phyloP scores from a whole-genome alignment of 2,797 vertebrate genomes.

The Sternarchorhynchus goeldii region DNA sequence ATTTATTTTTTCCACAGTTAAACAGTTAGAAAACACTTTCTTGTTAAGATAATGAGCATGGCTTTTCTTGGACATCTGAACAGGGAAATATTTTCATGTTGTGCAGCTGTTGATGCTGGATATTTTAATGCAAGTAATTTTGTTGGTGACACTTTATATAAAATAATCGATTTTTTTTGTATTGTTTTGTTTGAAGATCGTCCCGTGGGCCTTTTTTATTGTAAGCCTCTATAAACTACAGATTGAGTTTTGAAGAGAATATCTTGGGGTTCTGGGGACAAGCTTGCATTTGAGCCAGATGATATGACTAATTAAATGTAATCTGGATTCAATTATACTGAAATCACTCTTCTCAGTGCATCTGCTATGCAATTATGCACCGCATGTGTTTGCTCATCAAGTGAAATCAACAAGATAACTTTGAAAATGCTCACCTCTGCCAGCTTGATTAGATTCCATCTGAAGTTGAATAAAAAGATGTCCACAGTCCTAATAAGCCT shows the following conservation, averaged over 20 bases:
- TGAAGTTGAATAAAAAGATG: slow-evolving; percentile 44
- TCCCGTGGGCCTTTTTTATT: not conserved
- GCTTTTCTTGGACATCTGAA: not conserved
- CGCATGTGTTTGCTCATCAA: slow-evolving; percentile 63
- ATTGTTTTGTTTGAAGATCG: not conserved
- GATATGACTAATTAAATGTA: slow-evolving; percentile 68
- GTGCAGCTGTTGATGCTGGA: not conserved
- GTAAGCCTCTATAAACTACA: not conserved
- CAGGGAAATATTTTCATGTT: not conserved
- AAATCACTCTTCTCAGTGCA: slow-evolving; percentile 62
- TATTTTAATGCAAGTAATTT: not conserved
- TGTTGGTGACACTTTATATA: not conserved
- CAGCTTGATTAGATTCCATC: slow-evolving; percentile 46
- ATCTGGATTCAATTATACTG: slow-evolving; percentile 70
- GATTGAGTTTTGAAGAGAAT: not conserved
- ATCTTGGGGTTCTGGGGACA: slow-evolving; percentile 38
- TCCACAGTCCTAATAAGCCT: slow-evolving; percentile 30
- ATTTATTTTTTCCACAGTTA: not conserved
- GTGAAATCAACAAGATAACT: slow-evolving; percentile 62
- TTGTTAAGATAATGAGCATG: slow-evolving; percentile 12
- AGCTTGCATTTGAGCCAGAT: slow-evolving; percentile 38
- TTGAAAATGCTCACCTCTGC: slow-evolving; percentile 50
- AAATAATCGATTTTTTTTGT: not conserved
- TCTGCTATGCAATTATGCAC: slow-evolving; percentile 58
- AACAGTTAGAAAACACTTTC: slow-evolving; percentile 1